Evolutionary conservation across 2,797 vertebrate genomes (phyloP).

Genomic region (Spondyliosoma cantharus): DNA sequence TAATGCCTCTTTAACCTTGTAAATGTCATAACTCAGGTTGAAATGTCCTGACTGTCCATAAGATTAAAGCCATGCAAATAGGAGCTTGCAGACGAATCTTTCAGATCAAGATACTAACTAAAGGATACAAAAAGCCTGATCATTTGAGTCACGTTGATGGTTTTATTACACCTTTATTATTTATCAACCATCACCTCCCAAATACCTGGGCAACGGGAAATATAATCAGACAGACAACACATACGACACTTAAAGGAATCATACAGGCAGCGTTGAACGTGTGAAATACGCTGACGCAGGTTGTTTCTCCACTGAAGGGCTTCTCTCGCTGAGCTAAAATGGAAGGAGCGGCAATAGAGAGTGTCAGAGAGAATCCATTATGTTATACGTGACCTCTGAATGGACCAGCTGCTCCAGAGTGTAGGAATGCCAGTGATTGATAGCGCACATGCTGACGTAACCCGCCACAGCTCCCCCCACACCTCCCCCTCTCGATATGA

Average conservation of each 20-base stretch:
- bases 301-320: constrained; percentile 14
- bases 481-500: constrained; percentile 68
- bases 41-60: constrained; percentile 4
- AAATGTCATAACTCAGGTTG: not conserved
- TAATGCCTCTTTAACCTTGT: not conserved
- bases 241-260: too few species aligned
- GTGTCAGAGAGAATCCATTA: constrained; percentile 65
- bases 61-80: constrained; percentile 20
- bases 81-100: not conserved
- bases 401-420: constrained; percentile 73
- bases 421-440: constrained; percentile 78
- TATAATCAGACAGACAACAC: not conserved
- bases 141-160: not conserved
- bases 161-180: constrained; percentile 5
- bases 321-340: constrained; percentile 38
- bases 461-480: constrained; percentile 61
- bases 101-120: not conserved
- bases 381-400: constrained; percentile 76
- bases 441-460: constrained; percentile 73
- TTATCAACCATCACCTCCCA: not conserved
- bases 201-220: not conserved
- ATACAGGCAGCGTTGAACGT: not conserved
- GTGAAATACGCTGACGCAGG: not conserved
- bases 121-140: not conserved
- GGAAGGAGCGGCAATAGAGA: constrained; percentile 35